Percentiles rank a stretch among this genome's conserved stretches.
These are phyloP conservation scores for Xenops minutus DNA, from an alignment of 2,797 vertebrate genomes.

Conservation along the genomic window DNA sequence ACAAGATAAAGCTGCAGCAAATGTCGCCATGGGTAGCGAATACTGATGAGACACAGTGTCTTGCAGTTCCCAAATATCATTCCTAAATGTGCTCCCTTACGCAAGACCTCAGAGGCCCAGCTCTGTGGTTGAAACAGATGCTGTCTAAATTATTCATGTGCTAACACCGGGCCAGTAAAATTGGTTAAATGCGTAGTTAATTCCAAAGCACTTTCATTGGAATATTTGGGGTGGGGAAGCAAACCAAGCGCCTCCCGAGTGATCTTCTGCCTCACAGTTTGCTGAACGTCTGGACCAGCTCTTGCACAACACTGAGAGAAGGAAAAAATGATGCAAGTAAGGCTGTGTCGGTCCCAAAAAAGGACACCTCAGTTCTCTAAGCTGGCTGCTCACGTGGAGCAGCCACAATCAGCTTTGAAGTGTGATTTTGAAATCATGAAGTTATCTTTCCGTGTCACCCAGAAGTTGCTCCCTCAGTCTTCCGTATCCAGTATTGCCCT, in stretches of 20 bases:
- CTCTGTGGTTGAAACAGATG: constrained; percentile 10
- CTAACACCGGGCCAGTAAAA: not conserved
- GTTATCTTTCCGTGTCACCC: not conserved
- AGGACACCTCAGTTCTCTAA: not conserved
- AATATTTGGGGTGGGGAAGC: constrained; percentile 27
- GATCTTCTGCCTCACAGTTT: not conserved
- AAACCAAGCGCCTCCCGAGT: not conserved
- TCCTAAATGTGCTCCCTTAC: not conserved
- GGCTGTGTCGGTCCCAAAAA: not conserved
- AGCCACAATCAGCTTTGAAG: not conserved
- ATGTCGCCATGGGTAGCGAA: accelerated
- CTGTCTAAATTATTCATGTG: not conserved
- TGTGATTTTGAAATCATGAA: not conserved
- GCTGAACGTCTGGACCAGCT: not conserved
- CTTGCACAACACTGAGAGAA: not conserved
- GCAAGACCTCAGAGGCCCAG: not conserved
- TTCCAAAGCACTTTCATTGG: constrained; percentile 15
- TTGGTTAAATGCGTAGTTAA: not conserved
- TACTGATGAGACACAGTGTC: not conserved
- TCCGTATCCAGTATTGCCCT: not conserved
- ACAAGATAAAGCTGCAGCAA: not conserved
- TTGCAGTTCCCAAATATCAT: not conserved
- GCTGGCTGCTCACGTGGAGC: not conserved
- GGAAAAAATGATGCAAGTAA: not conserved
- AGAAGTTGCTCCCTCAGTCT: not conserved